phyloP scores from a whole-genome alignment of 2,113 vertebrate species.

The Arizona elegans region DNA sequence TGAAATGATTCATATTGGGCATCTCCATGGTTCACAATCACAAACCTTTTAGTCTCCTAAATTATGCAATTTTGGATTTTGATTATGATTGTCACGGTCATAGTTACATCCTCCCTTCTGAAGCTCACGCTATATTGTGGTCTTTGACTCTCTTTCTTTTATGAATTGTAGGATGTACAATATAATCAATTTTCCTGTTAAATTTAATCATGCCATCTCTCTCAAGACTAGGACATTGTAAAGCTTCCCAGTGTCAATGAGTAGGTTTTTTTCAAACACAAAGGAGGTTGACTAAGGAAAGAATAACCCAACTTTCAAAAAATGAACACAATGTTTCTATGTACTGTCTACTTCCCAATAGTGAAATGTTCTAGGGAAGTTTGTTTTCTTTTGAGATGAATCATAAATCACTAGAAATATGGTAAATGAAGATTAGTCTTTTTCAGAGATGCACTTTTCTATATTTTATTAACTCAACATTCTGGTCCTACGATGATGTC shows the following conservation, averaged over 20 bases:
- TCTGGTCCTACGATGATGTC: neutral
- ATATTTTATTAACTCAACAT: neutral
- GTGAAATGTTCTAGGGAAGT: neutral
- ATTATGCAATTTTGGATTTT: slow-evolving; percentile 33
- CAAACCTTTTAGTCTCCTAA: neutral
- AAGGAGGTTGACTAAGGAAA: neutral
- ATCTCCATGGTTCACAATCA: neutral
- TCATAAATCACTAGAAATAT: neutral
- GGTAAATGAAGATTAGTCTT: neutral
- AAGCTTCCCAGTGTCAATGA: neutral
- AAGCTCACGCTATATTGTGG: accelerated
- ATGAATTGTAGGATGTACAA: accelerated
- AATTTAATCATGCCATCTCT: neutral
- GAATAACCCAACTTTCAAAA: neutral
- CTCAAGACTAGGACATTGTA: neutral
- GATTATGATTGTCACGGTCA: accelerated
- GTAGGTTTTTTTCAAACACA: neutral
- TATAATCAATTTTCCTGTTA: neutral
- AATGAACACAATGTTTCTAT: neutral
- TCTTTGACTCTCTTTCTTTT: accelerated
- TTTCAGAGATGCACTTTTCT: neutral
- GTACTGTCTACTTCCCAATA: neutral
- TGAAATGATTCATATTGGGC: slow-evolving; percentile 31
- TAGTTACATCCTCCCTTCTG: accelerated
- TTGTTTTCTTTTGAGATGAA: neutral